Evolutionary conservation across 2,113 vertebrate genomes (phyloP), one percentile per base, ranked within the genome.

Genomic region (Crotalus viridis): DNA sequence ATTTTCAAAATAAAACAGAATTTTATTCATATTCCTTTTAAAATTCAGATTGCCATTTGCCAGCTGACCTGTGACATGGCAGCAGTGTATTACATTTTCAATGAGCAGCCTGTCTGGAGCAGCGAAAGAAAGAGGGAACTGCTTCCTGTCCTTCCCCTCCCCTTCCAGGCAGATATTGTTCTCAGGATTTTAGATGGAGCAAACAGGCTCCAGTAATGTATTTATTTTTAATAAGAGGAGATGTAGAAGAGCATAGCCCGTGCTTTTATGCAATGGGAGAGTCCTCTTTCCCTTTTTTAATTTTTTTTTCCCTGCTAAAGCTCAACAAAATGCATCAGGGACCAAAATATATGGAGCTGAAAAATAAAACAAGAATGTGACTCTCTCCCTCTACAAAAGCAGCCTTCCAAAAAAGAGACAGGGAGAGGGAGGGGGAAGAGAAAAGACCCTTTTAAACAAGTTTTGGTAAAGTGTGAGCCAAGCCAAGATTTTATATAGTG

Each of bases 1-100:
- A 99, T 99, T 99, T 99, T 99, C 98, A 99, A 99, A 99, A 99
- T 99, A 99, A 99, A 99, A 99, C 99, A 99, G 99, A 99, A 99
- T 99, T 99, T 99, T 99, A 99, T 99, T 99, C 99, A 99, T 99
- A 99, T 98, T 99, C 99, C 98, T 99, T 99, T 99, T 99, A 99
- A 99, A 99, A 99, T 99, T 99, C 99, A 99, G 99, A 99, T 99
- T 99, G 99, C 98, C 98, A 98, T 98, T 99, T 99, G 99, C 99
- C 98, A 97, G 98, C 98, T 99, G 99, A 99, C 99, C 99, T 99
- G 99, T 99, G 99, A 99, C 99, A 99, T 97, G 96, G 98, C 98
- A 98, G 99, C 97, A 99, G 98, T 99, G 99, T 99, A 99, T 99
- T 99, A 99, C 99, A 99, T 99, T 99, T 99, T 98, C 99, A 99